Conservation (phyloP, 2,888 invertebrate genomes). For the Scaeva pyrastri region DNA sequence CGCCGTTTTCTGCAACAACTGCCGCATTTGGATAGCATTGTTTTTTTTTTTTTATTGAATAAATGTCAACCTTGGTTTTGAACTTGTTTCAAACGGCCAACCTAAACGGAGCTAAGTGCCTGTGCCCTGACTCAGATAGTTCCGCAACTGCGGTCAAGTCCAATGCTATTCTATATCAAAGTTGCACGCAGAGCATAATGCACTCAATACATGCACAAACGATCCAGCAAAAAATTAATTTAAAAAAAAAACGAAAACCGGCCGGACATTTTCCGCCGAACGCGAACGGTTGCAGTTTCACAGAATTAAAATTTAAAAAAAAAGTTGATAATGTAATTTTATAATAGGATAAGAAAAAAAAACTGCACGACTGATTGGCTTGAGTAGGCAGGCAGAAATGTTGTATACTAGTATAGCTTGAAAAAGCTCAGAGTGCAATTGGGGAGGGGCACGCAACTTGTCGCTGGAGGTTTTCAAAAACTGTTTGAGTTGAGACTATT, state of each 20-base stretch:
- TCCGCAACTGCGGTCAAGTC: conserved; percentile 76
- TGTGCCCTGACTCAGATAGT: conserved; percentile 75
- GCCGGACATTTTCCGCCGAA: conserved; percentile 25
- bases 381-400: conserved; percentile 57
- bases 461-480: neutral
- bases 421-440: conserved; percentile 24
- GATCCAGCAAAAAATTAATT: neutral
- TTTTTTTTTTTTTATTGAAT: conserved; percentile 40
- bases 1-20: conserved; percentile 24
- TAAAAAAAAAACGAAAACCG: conserved; percentile 13
- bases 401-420: neutral
- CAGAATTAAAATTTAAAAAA: too few relatives aligned
- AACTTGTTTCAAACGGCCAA: conserved; percentile 71
- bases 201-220: conserved; percentile 43
- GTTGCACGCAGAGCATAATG: conserved; percentile 70
- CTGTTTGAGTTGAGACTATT: conserved; percentile 14
- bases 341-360: neutral
- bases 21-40: conserved; percentile 38
- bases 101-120: conserved; percentile 75
- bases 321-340: conserved; percentile 13
- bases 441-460: conserved; percentile 30
- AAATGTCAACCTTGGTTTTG: conserved; percentile 75
- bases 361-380: conserved; percentile 23
- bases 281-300: conserved; percentile 29
- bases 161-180: conserved; percentile 65